Base-by-base conservation (phyloP, 2,113 vertebrate genomes). In the Atherinomorus stipes region DNA sequence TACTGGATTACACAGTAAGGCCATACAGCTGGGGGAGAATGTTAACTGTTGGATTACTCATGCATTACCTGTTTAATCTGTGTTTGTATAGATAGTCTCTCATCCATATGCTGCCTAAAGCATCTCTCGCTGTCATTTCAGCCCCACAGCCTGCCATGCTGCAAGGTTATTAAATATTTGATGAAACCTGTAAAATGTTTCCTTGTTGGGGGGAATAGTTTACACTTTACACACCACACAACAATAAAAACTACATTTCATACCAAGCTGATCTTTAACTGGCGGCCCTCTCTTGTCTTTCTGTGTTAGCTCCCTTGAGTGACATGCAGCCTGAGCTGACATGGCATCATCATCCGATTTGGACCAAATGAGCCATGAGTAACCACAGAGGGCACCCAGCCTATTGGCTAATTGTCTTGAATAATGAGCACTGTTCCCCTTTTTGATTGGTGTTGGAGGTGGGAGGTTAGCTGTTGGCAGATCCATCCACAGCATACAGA, bases 341-440 rank as follows among this genome's bases (percentile, higher is more conserved):
- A 81, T 80, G 85, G 81, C 89, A 81, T 60, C 28, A 45, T 91
- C 82, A 88, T 88, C 80, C 82, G 70, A 88, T 78, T 76, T 76
- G 34, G 83, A 78, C 74, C 80, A 91, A 90, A 92, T 84, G 83
- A 85, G 82, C 79, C 83, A 16, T 86, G 85, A 91, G 69, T 83
- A 85, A 89, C 26, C 71, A 80, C 78, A 65, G 77, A 64, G 62
- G 76, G 81, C 72, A 69, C 74, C 1, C 42, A 81, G 76, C 76
- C 84, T 80, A 86, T 90, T 84, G 91, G 91, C 84, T 86, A 90
- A 91, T 89, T 85, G 76, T 87, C 74, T 75, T 89, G 78, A 87
- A 89, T 90, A 86, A 89, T 76, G 83, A 85, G 75, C 45, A 54
- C 18, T 67, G 45, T 53, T 64, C 80, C 81, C 10, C 4, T 61